A percentile compares a stretch with the other conserved stretches of the same genome.
These are phyloP conservation scores for Tachina grossa DNA, from an alignment of 2,888 invertebrate genomes.

Conservation along the genomic window DNA sequence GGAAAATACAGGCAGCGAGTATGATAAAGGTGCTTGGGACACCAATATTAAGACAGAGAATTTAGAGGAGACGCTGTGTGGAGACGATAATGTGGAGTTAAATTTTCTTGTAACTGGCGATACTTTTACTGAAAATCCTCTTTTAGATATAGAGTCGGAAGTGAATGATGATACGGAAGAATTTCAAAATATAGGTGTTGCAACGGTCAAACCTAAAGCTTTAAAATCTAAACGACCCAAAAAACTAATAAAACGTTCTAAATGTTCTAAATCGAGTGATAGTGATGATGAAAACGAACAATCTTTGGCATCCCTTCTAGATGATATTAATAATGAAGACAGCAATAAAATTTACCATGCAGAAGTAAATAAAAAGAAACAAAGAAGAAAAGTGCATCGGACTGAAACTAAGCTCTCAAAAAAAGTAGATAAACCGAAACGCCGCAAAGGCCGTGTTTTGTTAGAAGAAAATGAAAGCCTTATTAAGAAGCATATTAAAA, in stretches of 20 bases:
- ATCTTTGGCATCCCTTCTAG: slow-evolving; percentile 30
- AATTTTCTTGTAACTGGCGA: slow-evolving; percentile 60
- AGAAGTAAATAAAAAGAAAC: slow-evolving; percentile 42
- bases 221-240: slow-evolving; percentile 45
- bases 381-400: slow-evolving; percentile 1
- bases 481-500: slow-evolving; percentile 80
- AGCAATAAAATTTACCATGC: slow-evolving; percentile 16
- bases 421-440: slow-evolving; percentile 68
- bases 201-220: slow-evolving; percentile 28
- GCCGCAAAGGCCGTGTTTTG: slow-evolving; percentile 75
- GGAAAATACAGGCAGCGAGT: slow-evolving; percentile 14
- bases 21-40: slow-evolving; percentile 8
- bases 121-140: slow-evolving; percentile 74
- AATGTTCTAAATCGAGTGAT: slow-evolving; percentile 40
- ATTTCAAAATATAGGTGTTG: slow-evolving; percentile 65
- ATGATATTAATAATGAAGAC: slow-evolving; percentile 49
- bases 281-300: slow-evolving; percentile 48
- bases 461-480: slow-evolving; percentile 76
- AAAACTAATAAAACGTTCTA: slow-evolving; percentile 52
- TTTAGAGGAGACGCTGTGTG: slow-evolving; percentile 55
- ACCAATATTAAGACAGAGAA: slow-evolving; percentile 70
- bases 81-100: slow-evolving; percentile 21
- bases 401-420: slow-evolving; percentile 15
- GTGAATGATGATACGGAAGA: slow-evolving; percentile 71
- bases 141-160: slow-evolving; percentile 73